Percentiles rank a stretch among this genome's conserved stretches.
phyloP scores from a whole-genome alignment of 2,797 vertebrate species.

The Pangasius larnaudii region DNA sequence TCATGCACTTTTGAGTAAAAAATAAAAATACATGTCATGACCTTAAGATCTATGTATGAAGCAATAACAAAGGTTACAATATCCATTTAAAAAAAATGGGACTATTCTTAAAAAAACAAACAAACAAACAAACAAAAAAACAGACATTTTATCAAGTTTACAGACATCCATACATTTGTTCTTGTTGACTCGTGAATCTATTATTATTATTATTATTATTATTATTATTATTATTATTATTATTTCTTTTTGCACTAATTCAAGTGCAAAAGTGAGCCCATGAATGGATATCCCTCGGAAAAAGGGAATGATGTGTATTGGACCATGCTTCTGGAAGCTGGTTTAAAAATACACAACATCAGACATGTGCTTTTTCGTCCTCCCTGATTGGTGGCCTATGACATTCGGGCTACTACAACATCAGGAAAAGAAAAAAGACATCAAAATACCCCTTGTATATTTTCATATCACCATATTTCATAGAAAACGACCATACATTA shows the following conservation, averaged over 20 bases:
- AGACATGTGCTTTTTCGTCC: constrained; percentile 3
- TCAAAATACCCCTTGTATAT: constrained; percentile 24
- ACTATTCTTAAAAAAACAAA: constrained; percentile 66
- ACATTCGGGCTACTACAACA: constrained; percentile 17
- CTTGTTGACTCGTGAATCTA: not conserved
- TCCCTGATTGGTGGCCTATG: constrained; percentile 17
- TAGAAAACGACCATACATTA: constrained; percentile 69
- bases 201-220: not conserved
- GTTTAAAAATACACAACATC: constrained; percentile 16
- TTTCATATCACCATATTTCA: constrained; percentile 68
- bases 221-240: not conserved
- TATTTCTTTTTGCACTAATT: not conserved
- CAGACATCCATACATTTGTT: constrained; percentile 53
- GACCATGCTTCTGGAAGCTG: not conserved
- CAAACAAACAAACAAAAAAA: constrained; percentile 56
- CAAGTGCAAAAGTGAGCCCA: not conserved
- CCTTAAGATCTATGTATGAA: constrained; percentile 69
- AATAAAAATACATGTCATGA: constrained; percentile 64
- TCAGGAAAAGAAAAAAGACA: constrained; percentile 22
- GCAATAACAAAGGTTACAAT: constrained; percentile 66
- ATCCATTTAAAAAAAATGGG: constrained; percentile 67
- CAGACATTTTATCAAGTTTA: constrained; percentile 62
- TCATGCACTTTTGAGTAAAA: constrained; percentile 75
- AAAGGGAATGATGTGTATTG: not conserved
- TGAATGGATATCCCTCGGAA: not conserved